Evolutionary conservation across 1,140 invertebrate species (phyloP).

Genomic region (Augochlora pura): DNA sequence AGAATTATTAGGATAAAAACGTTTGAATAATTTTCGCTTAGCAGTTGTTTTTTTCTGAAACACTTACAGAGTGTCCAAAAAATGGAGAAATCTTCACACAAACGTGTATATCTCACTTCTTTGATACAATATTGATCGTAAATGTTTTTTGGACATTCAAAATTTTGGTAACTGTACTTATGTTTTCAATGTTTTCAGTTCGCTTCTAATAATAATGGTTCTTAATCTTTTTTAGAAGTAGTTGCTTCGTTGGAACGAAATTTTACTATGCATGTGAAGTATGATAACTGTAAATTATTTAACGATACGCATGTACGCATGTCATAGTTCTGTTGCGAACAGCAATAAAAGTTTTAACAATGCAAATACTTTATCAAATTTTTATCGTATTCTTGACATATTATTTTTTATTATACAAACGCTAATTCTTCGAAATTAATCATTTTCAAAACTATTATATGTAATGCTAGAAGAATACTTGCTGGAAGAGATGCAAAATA

Average conservation of each 20-base stretch:
- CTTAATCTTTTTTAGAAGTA: conserved; percentile 10
- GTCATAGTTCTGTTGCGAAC: not conserved
- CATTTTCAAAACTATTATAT: not conserved
- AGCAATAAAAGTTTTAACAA: not conserved
- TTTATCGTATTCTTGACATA: not conserved
- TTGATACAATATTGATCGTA: not conserved
- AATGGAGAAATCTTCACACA: not conserved
- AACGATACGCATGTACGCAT: conserved; percentile 33
- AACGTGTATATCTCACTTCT: not conserved
- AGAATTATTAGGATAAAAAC: conserved; percentile 12
- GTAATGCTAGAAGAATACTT: not conserved
- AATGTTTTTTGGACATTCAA: not conserved
- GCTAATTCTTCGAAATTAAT: not conserved
- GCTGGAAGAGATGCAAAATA: not conserved
- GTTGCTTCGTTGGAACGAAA: not conserved
- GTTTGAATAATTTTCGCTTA: not conserved
- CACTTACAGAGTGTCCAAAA: not conserved
- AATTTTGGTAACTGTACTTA: not conserved
- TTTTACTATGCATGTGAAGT: conserved; percentile 5
- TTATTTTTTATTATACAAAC: not conserved
- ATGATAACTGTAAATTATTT: conserved; percentile 4
- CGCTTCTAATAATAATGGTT: conserved; percentile 4
- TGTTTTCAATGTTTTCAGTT: not conserved
- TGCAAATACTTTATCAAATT: not conserved
- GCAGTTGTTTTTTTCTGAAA: conserved; percentile 5